Base-by-base conservation (phyloP, 2,113 vertebrate genomes). In the Danio rerio region DNA sequence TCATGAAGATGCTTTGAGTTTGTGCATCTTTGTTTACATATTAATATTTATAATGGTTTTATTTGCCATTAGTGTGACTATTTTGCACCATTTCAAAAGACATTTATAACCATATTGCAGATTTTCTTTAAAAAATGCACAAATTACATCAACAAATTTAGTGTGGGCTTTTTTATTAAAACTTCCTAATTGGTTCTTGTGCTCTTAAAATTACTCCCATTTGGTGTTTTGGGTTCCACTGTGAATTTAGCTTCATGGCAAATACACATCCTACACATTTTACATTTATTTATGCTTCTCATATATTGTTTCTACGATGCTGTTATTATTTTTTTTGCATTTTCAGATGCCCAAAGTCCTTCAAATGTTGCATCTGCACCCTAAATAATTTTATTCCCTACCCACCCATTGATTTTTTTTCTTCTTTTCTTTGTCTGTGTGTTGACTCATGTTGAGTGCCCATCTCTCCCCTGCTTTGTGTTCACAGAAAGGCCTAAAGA, bases 401-500 rank as follows among this genome's bases (percentile, higher is more conserved):
- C 42, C 53, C 31, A 61, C 49, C 50, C 50, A 12, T 74, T 18
- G 31, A 52, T 53, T 76, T 71, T n/a, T n/a, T n/a, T n/a, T n/a
- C 45, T 52, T 61, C 20, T 66, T 58, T 76, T 50, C 6, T 69
- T 76, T 84, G 52, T 86, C 18, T 71, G 89, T 90, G 86, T 85
- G 86, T 84, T 89, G 53, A 82, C 84, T 88, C 82, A 89, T 78
- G 91, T 89, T 92, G 86, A 92, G 89, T 90, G 72, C 83, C 82
- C 88, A 75, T 80, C 18, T 91, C 77, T 88, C 83, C 92, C 84
- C 90, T 81, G 79, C 87, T 91, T 91, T 92, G 88, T 93, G 95
- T 99, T 70, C 95, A 97, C 92, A 94, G 94, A 94, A 94, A 94
- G 93, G 94, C 88, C 93, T 94, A 90, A 94, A 94, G 93, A 94